Base-by-base conservation (phyloP, 2,113 vertebrate species). In the Scomber japonicus region DNA sequence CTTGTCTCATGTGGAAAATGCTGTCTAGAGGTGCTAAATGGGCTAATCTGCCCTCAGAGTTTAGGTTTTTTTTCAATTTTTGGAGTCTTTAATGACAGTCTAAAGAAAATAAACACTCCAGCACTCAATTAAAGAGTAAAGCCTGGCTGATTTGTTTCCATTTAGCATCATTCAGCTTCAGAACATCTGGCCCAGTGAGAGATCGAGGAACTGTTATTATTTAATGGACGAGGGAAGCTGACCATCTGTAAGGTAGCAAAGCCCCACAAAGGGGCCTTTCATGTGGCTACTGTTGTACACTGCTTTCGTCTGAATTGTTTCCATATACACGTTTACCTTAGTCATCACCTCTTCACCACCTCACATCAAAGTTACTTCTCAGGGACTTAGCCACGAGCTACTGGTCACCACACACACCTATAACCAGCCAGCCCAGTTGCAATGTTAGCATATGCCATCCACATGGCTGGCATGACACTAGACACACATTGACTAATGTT, bases 401-500 rank as follows among this genome's bases (percentile, higher is more conserved):
- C 85, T 82, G 92, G 93, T 93, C 94, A 93, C 92, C 83, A 84
- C 68, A 88, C 85, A 84, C 84, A 87, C 84, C 74, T 75, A 95
- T 82, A 94, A 93, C 88, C 88, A 92, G 66, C 82, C 75, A 48
- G 86, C 78, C 88, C 94, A 86, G 70, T 77, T 87, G 62, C 82
- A 90, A 88, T 88, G 91, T 93, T 92, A 94, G 91, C 96, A 97
- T 96, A 95, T 96, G 96, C 94, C 95, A 94, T 94, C 91, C 97
- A 97, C 96, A 96, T 96, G 96, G 95, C 94, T 95, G 94, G 94
- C 95, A 96, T 78, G 86, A 94, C 95, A 95, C 95, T 95, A 95
- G 95, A 95, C 94, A 83, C 87, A 88, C 91, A 93, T 61, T 76
- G 88, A 82, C 89, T 89, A 78, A 92, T 93, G 94, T 95, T 94